phyloP scores from a whole-genome alignment of 2,797 vertebrate genomes.

The Cynopterus sphinx region DNA sequence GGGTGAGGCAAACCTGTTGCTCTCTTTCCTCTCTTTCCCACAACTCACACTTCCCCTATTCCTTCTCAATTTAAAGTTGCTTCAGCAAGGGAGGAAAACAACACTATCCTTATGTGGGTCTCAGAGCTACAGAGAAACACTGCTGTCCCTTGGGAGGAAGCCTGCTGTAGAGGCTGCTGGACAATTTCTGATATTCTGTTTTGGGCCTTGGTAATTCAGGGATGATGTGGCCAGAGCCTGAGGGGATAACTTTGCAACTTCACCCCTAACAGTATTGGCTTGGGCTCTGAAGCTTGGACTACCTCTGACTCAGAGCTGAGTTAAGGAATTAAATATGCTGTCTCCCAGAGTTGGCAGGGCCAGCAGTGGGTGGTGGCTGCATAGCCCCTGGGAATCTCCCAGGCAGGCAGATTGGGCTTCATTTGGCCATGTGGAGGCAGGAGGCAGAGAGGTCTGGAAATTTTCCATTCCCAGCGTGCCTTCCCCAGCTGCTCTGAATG shows the following conservation, averaged over 20 bases:
- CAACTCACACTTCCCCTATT: not conserved
- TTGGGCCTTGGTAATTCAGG: conserved; percentile 8
- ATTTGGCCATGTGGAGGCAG: not conserved
- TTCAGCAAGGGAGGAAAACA: conserved; percentile 8
- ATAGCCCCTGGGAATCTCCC: not conserved
- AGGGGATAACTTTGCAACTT: conserved; percentile 70
- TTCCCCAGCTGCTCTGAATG: conserved; percentile 15
- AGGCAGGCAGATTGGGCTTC: not conserved
- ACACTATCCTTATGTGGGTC: not conserved
- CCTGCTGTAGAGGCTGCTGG: not conserved
- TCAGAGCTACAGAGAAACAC: conserved; percentile 2
- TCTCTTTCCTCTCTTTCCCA: not conserved
- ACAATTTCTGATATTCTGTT: conserved; percentile 45
- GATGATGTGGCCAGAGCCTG: not conserved
- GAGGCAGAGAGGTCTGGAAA: not conserved
- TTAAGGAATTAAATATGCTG: conserved; percentile 71
- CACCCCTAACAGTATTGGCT: conserved; percentile 73
- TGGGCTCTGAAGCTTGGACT: conserved; percentile 75
- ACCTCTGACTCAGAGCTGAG: conserved; percentile 81
- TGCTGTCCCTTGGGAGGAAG: conserved; percentile 21
- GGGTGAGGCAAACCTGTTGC: not conserved
- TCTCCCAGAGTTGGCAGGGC: conserved; percentile 54
- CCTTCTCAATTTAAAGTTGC: conserved; percentile 1
- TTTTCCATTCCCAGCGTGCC: not conserved
- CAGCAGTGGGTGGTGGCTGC: not conserved